Conservation (phyloP, 1,140 invertebrate species). For the Pectinophora gossypiella region DNA sequence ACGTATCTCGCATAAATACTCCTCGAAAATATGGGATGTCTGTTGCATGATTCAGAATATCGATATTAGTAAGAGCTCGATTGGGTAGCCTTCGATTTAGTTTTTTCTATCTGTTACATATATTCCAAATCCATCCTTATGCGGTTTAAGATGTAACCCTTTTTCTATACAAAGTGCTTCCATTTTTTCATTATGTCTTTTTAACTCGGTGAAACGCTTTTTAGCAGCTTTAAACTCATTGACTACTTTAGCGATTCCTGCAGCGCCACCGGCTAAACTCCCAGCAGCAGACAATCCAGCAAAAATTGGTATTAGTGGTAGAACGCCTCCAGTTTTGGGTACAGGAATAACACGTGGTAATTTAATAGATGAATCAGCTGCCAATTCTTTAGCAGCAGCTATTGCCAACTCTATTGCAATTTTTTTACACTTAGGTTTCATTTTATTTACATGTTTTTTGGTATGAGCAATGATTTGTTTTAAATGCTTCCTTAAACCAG, state of each 20-base stretch:
- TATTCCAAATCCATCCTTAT: conserved; percentile 34
- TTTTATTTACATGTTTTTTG: conserved; percentile 16
- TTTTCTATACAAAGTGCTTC: conserved; percentile 35
- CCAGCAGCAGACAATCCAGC: conserved; percentile 42
- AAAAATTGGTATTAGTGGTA: conserved; percentile 49
- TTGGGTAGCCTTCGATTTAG: conserved; percentile 21
- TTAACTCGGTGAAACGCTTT: conserved; percentile 26
- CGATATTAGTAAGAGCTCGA: conserved; percentile 22
- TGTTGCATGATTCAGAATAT: conserved; percentile 20
- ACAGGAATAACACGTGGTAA: conserved; percentile 41
- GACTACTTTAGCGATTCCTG: conserved; percentile 30
- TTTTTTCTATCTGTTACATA: conserved; percentile 23
- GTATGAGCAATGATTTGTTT: conserved; percentile 1
- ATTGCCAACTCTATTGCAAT: conserved; percentile 5
- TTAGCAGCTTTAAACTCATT: conserved; percentile 21
- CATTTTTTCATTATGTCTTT: conserved; percentile 43
- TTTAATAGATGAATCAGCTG: conserved; percentile 7
- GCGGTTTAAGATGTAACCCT: conserved; percentile 33
- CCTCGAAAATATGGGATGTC: conserved; percentile 31
- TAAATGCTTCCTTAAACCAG: conserved; percentile 11
- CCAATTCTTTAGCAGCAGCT: conserved; percentile 4
- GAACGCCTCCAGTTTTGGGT: conserved; percentile 42
- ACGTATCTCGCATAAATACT: conserved; percentile 33
- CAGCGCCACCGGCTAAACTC: conserved; percentile 30
- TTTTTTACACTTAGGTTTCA: conserved; percentile 14